These are phyloP conservation scores for Zootoca vivipara DNA, from an alignment of 2,113 vertebrate species.

Conservation along the genomic window DNA sequence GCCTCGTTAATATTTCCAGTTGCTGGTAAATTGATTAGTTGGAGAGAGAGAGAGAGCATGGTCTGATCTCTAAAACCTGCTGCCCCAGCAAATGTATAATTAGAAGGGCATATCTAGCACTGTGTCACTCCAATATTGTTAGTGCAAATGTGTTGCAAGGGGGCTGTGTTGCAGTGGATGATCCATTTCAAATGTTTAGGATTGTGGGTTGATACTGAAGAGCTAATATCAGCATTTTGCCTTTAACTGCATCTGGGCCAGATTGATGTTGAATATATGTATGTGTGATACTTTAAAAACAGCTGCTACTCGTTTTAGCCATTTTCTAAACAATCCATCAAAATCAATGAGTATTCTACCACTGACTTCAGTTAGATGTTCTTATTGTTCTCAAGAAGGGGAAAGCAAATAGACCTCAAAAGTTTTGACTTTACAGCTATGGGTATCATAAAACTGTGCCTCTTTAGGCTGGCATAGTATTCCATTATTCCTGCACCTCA, in stretches of 20 bases:
- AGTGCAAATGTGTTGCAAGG: not conserved
- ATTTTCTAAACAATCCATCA: not conserved
- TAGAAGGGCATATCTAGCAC: not conserved
- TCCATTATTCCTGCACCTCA: not conserved
- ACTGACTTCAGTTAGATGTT: not conserved
- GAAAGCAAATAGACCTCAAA: not conserved
- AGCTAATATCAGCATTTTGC: not conserved
- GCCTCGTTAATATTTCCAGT: constrained; percentile 8
- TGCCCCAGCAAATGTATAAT: not conserved
- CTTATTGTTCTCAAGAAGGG: not conserved
- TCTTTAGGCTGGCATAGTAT: not conserved
- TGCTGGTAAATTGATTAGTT: not conserved
- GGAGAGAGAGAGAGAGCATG: not conserved
- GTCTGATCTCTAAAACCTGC: not conserved
- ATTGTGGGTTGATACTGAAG: not conserved
- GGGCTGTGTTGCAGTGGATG: not conserved
- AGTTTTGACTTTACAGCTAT: not conserved
- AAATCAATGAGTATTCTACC: not conserved
- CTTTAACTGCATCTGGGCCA: not conserved
- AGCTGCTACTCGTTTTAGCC: not conserved
- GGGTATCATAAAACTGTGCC: not conserved
- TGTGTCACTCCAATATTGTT: not conserved
- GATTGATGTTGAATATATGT: not conserved
- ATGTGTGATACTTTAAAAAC: not conserved
- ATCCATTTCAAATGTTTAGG: not conserved